A percentile compares a stretch with the other conserved stretches of the same genome.
phyloP scores from a whole-genome alignment of 2,888 invertebrate species.

The Athalia circularis region DNA sequence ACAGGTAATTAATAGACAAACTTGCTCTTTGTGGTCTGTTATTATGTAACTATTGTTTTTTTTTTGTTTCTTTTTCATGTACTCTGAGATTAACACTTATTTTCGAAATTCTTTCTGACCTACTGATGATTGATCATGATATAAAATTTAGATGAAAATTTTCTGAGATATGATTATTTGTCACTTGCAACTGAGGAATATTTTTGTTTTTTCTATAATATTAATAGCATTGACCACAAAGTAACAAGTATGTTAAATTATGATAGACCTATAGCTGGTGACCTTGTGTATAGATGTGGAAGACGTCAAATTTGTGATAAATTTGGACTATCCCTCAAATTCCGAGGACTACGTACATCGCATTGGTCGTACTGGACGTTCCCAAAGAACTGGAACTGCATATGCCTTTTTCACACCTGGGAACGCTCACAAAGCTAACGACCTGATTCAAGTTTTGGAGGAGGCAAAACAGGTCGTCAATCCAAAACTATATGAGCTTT shows the following conservation, averaged over 20 bases:
- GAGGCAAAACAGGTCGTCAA: conserved; percentile 97
- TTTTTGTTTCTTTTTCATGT: background rate
- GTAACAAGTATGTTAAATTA: conserved; percentile 62
- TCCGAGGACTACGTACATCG: conserved; percentile 98
- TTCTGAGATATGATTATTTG: background rate
- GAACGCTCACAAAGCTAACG: conserved; percentile 93
- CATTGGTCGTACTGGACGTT: conserved; percentile 96
- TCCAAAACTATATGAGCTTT: conserved; percentile 88
- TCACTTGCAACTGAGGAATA: background rate
- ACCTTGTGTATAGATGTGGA: conserved; percentile 88
- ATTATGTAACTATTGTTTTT: background rate
- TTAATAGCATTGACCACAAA: conserved; percentile 66
- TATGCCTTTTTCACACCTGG: conserved; percentile 96
- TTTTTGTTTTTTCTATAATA: background rate
- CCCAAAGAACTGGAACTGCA: conserved; percentile 94
- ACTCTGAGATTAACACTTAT: background rate
- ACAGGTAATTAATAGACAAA: conserved; percentile 71
- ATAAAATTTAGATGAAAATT: background rate
- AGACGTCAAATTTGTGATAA: conserved; percentile 99
- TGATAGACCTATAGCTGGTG: conserved; percentile 42
- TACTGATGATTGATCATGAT: background rate
- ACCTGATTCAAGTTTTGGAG: conserved; percentile 92
- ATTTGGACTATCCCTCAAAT: conserved; percentile 98
- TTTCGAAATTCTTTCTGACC: background rate
- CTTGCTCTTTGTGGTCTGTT: conserved; percentile 72